phyloP scores from a whole-genome alignment of 92 coral and sea anemone species.

The Blastomussa wellsi region DNA sequence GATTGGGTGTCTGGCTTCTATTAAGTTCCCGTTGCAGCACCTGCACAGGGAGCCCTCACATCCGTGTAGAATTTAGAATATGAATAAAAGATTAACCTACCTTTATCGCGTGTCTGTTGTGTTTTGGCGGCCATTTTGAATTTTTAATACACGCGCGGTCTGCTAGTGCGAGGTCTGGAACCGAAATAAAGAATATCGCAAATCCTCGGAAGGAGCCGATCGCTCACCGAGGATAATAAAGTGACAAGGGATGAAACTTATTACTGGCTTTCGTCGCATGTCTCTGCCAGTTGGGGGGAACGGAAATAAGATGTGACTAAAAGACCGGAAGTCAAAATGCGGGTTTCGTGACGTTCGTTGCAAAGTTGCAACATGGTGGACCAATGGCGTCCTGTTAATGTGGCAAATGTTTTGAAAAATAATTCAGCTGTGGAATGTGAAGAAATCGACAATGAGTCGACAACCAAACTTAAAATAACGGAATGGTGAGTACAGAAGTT shows the following conservation, averaged over 20 bases:
- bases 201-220: background rate
- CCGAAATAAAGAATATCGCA: background rate
- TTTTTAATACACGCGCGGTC: background rate
- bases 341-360: background rate
- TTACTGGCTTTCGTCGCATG: background rate
- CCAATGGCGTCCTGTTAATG: background rate
- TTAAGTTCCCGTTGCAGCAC: too few relatives aligned
- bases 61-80: background rate
- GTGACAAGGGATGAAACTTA: background rate
- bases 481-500: background rate
- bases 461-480: background rate
- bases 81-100: background rate
- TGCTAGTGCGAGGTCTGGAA: background rate
- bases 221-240: background rate
- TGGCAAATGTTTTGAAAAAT: background rate
- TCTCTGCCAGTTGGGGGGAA: background rate
- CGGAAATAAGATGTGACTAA: background rate
- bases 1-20: too few relatives aligned
- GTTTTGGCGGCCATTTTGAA: too few relatives aligned
- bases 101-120: background rate
- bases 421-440: background rate
- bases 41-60: too few relatives aligned
- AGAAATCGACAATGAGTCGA: too few relatives aligned
- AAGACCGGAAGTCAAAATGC: background rate
- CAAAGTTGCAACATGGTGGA: constrained; percentile 1